Base-by-base conservation (phyloP, 2,797 vertebrate species). In the Amblyopsis hoosieri region DNA sequence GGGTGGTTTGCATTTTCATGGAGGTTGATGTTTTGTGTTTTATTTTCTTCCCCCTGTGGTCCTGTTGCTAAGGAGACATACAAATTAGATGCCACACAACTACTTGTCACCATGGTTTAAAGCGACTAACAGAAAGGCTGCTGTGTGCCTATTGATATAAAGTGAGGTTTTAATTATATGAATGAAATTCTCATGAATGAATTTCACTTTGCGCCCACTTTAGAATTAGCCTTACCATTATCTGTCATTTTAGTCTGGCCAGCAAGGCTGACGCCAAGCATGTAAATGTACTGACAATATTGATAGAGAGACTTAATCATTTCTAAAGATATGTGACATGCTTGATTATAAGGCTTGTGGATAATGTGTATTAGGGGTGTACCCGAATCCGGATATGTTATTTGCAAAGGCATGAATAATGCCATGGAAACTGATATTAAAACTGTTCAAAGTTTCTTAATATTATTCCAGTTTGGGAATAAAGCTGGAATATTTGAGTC, bases 131-230 rank as follows among this genome's bases (percentile, higher is more conserved):
- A 42, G 13, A 50, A 52, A 65, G 54, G 29, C 60, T 50, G 54
- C 59, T 57, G 53, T 57, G 31, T 48, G 64, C 54, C 49, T 64
- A 33, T 61, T 13, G 63, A 71, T 64, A 45, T 60, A 15, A 68
- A 4, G 23, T 54, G 47, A 13, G 45, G 56, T 71, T 63, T 55
- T 49, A 46, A 31, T 71, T 55, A 55, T 50, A 47, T 58, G 47
- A 74, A 74, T 70, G 51, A 74, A 64, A 57, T 64, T 55, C 61
- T 60, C 57, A 47, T 59, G 54, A 82, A 73, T 64, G 60, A 64
- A 72, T 68, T 69, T 72, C 15, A 53, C 48, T 71, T 64, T 54
- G 42, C 45, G 69, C 54, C 31, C 64, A 57, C 63, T 69, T 74
- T 31, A 53, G 54, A 37, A 57, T 42, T 3, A 46, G 2, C 50